These are phyloP conservation scores for Xenopus borealis DNA, from an alignment of 2,113 vertebrate species.

Conservation along the genomic window DNA sequence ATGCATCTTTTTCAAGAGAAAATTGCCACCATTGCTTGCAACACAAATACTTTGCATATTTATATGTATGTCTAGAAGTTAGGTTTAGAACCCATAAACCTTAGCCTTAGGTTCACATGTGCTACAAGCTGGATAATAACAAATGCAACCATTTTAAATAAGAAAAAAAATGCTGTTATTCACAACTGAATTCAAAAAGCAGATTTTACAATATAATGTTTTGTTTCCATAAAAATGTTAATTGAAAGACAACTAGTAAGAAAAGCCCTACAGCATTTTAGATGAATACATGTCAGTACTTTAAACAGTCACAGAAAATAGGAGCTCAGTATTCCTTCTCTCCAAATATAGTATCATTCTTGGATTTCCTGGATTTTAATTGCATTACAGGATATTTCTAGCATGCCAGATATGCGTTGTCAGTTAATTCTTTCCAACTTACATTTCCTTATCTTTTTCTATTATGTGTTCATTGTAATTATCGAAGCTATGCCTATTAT, in stretches of 20 bases:
- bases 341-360: conserved; percentile 22
- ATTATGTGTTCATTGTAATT: conserved; percentile 37
- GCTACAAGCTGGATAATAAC: no score
- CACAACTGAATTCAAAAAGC: no score
- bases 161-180: no score
- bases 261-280: neutral
- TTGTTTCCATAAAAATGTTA: no score
- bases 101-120: no score
- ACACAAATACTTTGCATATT: no score
- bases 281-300: neutral
- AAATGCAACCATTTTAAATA: no score
- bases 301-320: conserved; percentile 1
- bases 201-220: no score
- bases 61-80: no score
- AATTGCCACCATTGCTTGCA: no score
- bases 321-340: neutral
- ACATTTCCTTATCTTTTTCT: conserved; percentile 39
- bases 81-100: no score
- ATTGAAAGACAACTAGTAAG: neutral
- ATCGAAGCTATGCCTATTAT: conserved; percentile 24
- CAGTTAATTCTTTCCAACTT: conserved; percentile 41
- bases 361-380: conserved; percentile 34
- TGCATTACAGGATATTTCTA: conserved; percentile 38
- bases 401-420: conserved; percentile 36
- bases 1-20: no score